Evolutionary conservation across 2,888 invertebrate species (phyloP).

Genomic region (Stomorhina lunata): DNA sequence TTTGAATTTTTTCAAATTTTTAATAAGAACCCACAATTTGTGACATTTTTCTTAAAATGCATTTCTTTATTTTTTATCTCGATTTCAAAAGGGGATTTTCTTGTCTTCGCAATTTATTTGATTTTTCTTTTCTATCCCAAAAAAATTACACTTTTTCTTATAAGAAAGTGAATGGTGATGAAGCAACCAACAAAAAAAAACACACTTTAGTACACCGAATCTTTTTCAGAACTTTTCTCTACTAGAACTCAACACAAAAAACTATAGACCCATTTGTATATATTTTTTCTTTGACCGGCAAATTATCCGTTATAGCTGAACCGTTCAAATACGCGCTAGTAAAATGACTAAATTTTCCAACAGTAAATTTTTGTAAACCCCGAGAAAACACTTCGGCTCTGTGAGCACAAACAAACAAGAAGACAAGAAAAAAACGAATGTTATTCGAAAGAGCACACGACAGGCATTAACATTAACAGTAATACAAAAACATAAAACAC

Average conservation of each 20-base stretch:
- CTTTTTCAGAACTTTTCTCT: constrained; percentile 15
- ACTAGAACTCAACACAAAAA: constrained; percentile 44
- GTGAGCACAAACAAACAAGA: constrained; percentile 32
- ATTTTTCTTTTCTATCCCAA: not conserved
- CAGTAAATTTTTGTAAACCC: constrained; percentile 58
- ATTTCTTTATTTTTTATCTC: constrained; percentile 16
- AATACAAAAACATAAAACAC: not conserved
- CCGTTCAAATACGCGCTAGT: constrained; percentile 73
- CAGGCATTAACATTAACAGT: constrained; percentile 45
- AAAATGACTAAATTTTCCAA: constrained; percentile 72
- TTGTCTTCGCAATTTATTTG: constrained; percentile 14
- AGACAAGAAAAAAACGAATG: constrained; percentile 45
- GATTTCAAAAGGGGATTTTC: constrained; percentile 5
- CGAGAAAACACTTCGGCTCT: too few relatives aligned
- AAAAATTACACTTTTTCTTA: constrained; percentile 35
- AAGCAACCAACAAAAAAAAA: not conserved
- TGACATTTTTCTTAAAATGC: not conserved
- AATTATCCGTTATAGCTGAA: constrained; percentile 56
- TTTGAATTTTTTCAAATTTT: not conserved
- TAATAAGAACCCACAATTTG: constrained; percentile 25
- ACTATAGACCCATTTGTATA: not conserved
- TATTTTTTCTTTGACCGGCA: constrained; percentile 42
- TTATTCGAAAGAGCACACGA: constrained; percentile 52
- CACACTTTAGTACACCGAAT: not conserved
- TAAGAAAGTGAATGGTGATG: too few relatives aligned